Evolutionary conservation across 1,140 invertebrate species (phyloP).

Genomic region (Branchinecta lindahli): DNA sequence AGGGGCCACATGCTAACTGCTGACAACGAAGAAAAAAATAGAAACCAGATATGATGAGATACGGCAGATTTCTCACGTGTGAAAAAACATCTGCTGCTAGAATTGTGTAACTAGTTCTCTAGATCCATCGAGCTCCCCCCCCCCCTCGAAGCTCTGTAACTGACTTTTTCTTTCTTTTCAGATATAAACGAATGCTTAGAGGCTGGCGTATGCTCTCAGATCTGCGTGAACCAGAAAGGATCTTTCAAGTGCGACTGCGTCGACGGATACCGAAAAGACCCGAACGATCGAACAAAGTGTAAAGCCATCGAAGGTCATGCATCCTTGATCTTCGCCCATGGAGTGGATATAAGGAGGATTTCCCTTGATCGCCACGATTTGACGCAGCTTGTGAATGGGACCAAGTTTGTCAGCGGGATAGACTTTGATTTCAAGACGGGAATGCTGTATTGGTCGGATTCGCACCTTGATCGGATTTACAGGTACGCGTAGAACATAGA

Average conservation of each 20-base stretch:
- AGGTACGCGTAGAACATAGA: constrained; percentile 54
- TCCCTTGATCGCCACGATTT: constrained; percentile 75
- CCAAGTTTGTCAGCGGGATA: constrained; percentile 63
- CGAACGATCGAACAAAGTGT: constrained; percentile 56
- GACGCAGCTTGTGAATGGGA: constrained; percentile 71
- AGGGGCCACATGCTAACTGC: too few species aligned
- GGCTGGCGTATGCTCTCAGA: constrained; percentile 77
- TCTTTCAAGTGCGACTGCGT: constrained; percentile 83
- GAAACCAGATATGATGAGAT: too few species aligned
- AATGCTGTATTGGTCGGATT: constrained; percentile 91
- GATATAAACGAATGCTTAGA: constrained; percentile 85
- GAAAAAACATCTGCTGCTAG: too few species aligned
- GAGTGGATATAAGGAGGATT: constrained; percentile 75
- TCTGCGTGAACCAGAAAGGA: constrained; percentile 77
- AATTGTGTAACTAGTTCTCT: too few species aligned
- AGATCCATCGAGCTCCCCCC: too few species aligned
- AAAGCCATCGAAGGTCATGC: constrained; percentile 74
- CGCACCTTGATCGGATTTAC: constrained; percentile 71
- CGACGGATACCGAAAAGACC: constrained; percentile 67
- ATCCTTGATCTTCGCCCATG: constrained; percentile 61
- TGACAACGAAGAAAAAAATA: too few species aligned
- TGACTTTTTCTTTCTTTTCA: constrained; percentile 31
- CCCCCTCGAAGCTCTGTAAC: too few species aligned
- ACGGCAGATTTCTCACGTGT: too few species aligned
- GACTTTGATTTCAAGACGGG: constrained; percentile 78